phyloP scores from a whole-genome alignment of 2,888 invertebrate species.

The Apodemia hepburni region DNA sequence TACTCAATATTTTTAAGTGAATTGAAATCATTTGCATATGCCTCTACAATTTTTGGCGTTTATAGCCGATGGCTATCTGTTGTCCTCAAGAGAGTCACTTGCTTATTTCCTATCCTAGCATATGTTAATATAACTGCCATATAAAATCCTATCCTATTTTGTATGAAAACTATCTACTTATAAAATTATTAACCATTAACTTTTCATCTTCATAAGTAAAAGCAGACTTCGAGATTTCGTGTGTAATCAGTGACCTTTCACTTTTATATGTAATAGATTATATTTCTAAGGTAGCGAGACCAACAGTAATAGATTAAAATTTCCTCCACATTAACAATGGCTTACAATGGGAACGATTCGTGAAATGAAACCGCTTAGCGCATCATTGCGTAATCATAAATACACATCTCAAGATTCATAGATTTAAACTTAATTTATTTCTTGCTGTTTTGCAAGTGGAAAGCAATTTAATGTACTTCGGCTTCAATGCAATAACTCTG shows the following conservation, averaged over 20 bases:
- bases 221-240: not conserved
- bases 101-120: too few relatives aligned
- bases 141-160: too few relatives aligned
- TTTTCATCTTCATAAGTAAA: not conserved
- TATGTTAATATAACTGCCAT: too few relatives aligned
- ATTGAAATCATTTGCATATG: too few relatives aligned
- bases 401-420: constrained; percentile 13
- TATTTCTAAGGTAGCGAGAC: not conserved
- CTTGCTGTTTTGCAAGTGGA: constrained; percentile 2
- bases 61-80: too few relatives aligned
- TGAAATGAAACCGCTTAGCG: constrained; percentile 23
- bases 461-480: not conserved
- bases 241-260: not conserved
- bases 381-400: constrained; percentile 29
- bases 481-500: not conserved
- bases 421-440: constrained; percentile 6
- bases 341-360: constrained; percentile 23
- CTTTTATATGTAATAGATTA: not conserved
- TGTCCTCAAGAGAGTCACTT: too few relatives aligned
- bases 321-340: constrained; percentile 22
- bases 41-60: too few relatives aligned
- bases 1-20: too few relatives aligned
- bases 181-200: not conserved
- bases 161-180: too few relatives aligned
- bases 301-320: constrained; percentile 13